Percentiles rank a stretch among this genome's conserved stretches.
These are phyloP conservation scores for Drosophila triauraria DNA, from an alignment of 1,140 invertebrate species.

Conservation along the genomic window DNA sequence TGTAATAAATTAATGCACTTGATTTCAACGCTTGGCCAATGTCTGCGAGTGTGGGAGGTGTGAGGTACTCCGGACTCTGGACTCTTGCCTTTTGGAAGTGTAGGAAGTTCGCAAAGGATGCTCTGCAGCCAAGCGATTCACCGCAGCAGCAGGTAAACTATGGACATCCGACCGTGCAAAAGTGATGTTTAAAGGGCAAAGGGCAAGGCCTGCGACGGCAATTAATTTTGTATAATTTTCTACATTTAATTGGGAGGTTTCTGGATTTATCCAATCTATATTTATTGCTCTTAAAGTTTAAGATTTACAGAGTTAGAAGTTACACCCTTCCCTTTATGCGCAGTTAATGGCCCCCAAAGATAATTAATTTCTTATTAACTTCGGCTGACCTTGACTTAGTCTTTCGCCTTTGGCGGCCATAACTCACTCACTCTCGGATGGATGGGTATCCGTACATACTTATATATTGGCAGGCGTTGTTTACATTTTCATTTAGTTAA, in stretches of 20 bases:
- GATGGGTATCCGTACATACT: not conserved
- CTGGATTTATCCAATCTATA: no score
- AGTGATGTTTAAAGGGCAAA: slow-evolving; percentile 33
- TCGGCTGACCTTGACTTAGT: slow-evolving; percentile 42
- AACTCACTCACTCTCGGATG: slow-evolving; percentile 29
- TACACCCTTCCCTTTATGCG: not conserved
- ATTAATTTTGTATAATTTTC: no score
- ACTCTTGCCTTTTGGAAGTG: not conserved
- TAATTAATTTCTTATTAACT: not conserved
- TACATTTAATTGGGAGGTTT: no score
- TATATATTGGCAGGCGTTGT: slow-evolving; percentile 21
- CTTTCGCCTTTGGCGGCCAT: slow-evolving; percentile 15
- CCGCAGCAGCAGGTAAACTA: slow-evolving; percentile 22
- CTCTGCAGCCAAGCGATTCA: slow-evolving; percentile 4
- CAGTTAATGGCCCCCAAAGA: not conserved
- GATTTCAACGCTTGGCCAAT: slow-evolving; percentile 65
- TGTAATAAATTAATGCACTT: slow-evolving; percentile 82
- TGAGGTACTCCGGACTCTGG: not conserved
- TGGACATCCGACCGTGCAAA: not conserved
- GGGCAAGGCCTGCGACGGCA: not conserved
- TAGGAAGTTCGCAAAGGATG: not conserved
- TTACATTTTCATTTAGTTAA: slow-evolving; percentile 40
- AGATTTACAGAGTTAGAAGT: no score
- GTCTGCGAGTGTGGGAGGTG: slow-evolving; percentile 22
- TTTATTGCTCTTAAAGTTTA: no score